These are phyloP conservation scores for Terebella lapidaria DNA, from an alignment of 2,888 invertebrate species.

Conservation along the genomic window DNA sequence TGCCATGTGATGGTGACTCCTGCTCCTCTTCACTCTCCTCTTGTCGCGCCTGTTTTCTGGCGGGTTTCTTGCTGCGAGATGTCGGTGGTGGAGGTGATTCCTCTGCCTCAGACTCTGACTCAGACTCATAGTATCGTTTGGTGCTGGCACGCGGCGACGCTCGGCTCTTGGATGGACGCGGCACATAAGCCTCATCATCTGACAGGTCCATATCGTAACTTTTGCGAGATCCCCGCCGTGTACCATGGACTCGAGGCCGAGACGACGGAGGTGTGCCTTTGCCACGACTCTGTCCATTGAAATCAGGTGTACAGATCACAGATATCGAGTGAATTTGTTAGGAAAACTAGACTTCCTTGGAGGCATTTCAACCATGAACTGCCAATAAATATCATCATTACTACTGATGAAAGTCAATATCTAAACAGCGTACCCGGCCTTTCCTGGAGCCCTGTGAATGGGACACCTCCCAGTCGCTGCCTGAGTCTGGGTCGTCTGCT, in stretches of 20 bases:
- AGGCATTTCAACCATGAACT: no score
- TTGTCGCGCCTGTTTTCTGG: conserved; percentile 9
- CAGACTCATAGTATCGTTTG: conserved; percentile 18
- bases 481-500: conserved; percentile 39
- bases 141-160: conserved; percentile 29
- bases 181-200: conserved; percentile 34
- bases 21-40: conserved; percentile 13
- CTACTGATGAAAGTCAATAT: background rate
- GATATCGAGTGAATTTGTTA: no score
- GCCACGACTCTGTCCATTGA: no score
- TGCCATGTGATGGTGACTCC: conserved; percentile 5
- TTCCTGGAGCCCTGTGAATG: conserved; percentile 10
- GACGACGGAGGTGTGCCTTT: no score
- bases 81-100: no score
- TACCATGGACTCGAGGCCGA: no score
- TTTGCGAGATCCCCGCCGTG: conserved; percentile 5
- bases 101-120: conserved; percentile 15
- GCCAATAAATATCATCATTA: background rate
- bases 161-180: conserved; percentile 34
- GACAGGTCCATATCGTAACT: conserved; percentile 32
- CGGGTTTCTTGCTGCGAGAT: background rate
- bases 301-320: no score
- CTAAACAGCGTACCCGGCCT: conserved; percentile 18
- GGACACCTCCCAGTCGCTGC: conserved; percentile 44
- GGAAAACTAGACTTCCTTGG: no score